These are phyloP conservation scores for Stenotaenia linearis DNA, from an alignment of 2,888 invertebrate genomes.

Conservation along the genomic window DNA sequence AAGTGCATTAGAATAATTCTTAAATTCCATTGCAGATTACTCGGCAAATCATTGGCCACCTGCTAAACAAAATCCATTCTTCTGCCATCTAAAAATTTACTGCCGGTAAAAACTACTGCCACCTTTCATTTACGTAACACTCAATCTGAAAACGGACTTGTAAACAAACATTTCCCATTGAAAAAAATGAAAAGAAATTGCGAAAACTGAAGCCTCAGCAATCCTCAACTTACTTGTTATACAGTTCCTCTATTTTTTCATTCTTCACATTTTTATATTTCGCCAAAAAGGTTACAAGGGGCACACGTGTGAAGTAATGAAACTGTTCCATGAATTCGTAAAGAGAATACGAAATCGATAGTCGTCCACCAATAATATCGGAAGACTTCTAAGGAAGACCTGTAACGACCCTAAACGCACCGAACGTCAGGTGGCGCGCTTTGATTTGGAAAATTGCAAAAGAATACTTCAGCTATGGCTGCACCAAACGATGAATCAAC, in stretches of 20 bases:
- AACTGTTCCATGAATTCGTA: conserved; percentile 26
- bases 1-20: neutral
- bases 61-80: neutral
- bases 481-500: neutral
- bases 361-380: conserved; percentile 10
- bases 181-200: neutral
- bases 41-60: neutral
- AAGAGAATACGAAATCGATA: conserved; percentile 21
- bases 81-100: no score
- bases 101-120: neutral
- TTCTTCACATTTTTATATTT: neutral
- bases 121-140: no score
- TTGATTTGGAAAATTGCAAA: conserved; percentile 6
- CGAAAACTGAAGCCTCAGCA: neutral
- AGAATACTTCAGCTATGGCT: neutral
- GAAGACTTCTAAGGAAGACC: conserved; percentile 6
- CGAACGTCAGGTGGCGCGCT: conserved; percentile 10
- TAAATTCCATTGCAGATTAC: neutral
- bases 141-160: neutral
- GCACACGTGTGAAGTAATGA: conserved; percentile 14
- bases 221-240: neutral
- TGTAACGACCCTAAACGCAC: conserved; percentile 6
- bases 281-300: neutral
- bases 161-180: no score
- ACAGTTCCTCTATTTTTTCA: neutral